phyloP scores from a whole-genome alignment of 2,797 vertebrate species.

The Tamandua tetradactyla region DNA sequence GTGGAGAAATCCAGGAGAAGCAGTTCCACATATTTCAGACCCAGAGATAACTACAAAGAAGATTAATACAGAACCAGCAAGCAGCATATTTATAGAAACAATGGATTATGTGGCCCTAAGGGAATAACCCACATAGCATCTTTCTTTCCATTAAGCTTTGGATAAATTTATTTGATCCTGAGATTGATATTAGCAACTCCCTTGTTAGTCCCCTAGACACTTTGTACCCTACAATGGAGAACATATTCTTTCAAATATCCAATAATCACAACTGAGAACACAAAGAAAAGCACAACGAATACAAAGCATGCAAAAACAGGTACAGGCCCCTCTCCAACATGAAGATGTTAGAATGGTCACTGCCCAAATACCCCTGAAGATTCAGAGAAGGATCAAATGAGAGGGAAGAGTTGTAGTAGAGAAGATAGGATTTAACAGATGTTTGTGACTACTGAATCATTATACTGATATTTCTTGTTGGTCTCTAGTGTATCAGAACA shows the following conservation, averaged over 20 bases:
- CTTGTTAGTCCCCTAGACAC: background rate
- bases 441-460: no score
- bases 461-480: no score
- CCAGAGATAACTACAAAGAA: background rate
- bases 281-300: background rate
- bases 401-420: no score
- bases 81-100: background rate
- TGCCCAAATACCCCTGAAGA: no score
- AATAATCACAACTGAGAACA: background rate
- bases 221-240: background rate
- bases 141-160: background rate
- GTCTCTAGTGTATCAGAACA: no score
- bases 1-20: background rate
- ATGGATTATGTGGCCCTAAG: background rate
- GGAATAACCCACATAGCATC: background rate
- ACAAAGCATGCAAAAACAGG: background rate
- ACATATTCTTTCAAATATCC: background rate
- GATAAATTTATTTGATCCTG: background rate
- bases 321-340: no score
- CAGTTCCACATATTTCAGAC: background rate
- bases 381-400: no score
- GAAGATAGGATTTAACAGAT: no score
- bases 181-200: background rate
- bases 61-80: background rate
- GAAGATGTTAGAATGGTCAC: no score